A percentile compares a stretch with the other conserved stretches of the same genome.
phyloP scores from a whole-genome alignment of 2,888 invertebrate genomes.

The Anthrax anthrax region DNA sequence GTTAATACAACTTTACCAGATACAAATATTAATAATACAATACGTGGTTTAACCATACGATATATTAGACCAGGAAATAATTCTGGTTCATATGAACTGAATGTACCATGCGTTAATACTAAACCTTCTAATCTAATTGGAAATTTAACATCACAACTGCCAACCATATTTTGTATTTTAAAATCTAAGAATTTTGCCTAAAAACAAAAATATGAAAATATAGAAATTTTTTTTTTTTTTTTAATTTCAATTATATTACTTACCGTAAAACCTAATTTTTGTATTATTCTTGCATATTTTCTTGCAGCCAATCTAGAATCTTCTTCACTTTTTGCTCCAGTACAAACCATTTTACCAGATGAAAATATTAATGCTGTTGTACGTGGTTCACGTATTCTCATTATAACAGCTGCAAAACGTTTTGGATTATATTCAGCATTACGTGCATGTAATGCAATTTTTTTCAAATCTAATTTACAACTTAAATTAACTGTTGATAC shows the following conservation, averaged over 20 bases:
- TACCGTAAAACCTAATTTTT: constrained; percentile 64
- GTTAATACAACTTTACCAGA: constrained; percentile 98
- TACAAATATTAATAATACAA: constrained; percentile 94
- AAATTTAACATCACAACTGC: constrained; percentile 59
- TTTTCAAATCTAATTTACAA: constrained; percentile 89
- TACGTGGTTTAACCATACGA: constrained; percentile 89
- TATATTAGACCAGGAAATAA: constrained; percentile 98
- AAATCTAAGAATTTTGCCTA: constrained; percentile 51
- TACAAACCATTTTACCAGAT: constrained; percentile 75
- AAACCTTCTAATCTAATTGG: constrained; percentile 59
- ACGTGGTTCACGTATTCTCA: constrained; percentile 81
- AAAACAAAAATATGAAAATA: not conserved
- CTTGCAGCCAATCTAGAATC: constrained; percentile 63
- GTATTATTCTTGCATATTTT: constrained; percentile 70
- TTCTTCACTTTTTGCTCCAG: constrained; percentile 63
- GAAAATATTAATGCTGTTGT: constrained; percentile 66
- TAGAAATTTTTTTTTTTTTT: no score
- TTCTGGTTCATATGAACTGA: constrained; percentile 90
- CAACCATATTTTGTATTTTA: constrained; percentile 65
- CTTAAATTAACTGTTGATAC: constrained; percentile 95
- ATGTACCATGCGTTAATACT: constrained; percentile 61
- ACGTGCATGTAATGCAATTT: constrained; percentile 91
- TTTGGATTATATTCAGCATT: constrained; percentile 99
- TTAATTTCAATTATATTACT: no score
- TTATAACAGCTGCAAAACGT: constrained; percentile 97